Evolutionary conservation across 2,113 vertebrate species (phyloP), one percentile per base, ranked within the genome.

Genomic region (Pica pica): DNA sequence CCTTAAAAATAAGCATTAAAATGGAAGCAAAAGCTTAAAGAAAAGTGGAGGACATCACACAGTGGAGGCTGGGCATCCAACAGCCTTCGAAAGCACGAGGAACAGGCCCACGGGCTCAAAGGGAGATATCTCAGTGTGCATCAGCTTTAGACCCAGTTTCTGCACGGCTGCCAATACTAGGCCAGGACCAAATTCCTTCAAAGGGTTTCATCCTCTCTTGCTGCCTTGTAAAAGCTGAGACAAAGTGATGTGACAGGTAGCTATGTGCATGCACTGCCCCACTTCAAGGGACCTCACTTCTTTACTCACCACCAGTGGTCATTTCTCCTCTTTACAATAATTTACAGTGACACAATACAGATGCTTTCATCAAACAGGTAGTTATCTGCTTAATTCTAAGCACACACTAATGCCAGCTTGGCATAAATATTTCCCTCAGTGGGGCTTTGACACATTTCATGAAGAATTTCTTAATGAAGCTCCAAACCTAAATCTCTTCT

Each of bases 251-350:
- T 24, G 22, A 33, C 1, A 52, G 24, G n/a, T 11, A 3, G 30
- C 18, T 15, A 8, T 0, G 7, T 4, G 26, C 13, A 13, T 0
- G 22, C 31, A 16, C 22, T 2, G 4, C 37, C 10, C 22, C 4
- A 22, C 10, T 42, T 12, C 16, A 16, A n/a, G 30, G 27, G 42
- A 68, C 9, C 39, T 46, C 67, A 26, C 26, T 20, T 22, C 60
- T 84, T n/a, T 8, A 16, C 31, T 67, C 9, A 4, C 7, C 67
- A 50, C 24, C 55, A 60, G 55, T 3, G 49, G 28, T 20, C 30
- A 47, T 17, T 57, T 64, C 68, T 74, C 44, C 39, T 73, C 55
- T 47, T 64, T 6, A 31, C 8, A 2, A 8, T 9, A 33, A 63
- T 17, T 67, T 22, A 24, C 42, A 75, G 52, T 8, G 37, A 63